Base-by-base conservation (phyloP, 2,797 vertebrate species). In the Pelobates cultripes region DNA sequence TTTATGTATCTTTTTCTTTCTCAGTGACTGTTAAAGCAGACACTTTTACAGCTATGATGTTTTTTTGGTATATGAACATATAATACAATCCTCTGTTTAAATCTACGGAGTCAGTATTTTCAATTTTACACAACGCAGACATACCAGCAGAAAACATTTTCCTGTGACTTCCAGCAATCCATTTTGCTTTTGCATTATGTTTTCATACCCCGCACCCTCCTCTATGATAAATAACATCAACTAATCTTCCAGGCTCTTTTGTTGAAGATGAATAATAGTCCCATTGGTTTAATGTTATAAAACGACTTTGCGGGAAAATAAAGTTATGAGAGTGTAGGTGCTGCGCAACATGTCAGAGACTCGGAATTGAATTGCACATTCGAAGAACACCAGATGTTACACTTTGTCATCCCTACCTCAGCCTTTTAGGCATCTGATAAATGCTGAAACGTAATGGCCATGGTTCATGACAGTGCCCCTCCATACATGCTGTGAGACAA, bases 381-480 rank as follows among this genome's bases (percentile, higher is more conserved):
- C 67, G 57, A 41, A 77, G 66, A 67, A 72, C 63, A 55, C 75
- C 80, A 82, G 74, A 82, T 82, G 80, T 72, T 82, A 43, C 60
- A 77, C 74, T 82, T 72, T 71, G 75, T 77, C 75, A 77, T 77
- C 43, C 74, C 80, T 10, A 43, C 47, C 69, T 77, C 80, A 72
- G 74, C 69, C 80, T 64, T 82, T 77, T 77, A 77, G 69, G 80
- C 80, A 77, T 82, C 74, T 77, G 75, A 82, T 77, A 82, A 82
- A 82, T 82, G 75, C 80, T 73, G 80, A 82, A 74, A 77, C 74
- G 71, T 82, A 77, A 82, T 68, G 75, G 61, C 80, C 74, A n/a
- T 15, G 75, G 74, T 76, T 77, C 60, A 72, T 68, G 80, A 82
- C 74, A 57, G 66, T 72, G 45, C 60, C 74, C 69, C 75, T 63